A percentile compares a stretch with the other conserved stretches of the same genome.
These are phyloP conservation scores for Dynastes hyllus DNA, from an alignment of 2,888 invertebrate genomes.

Conservation along the genomic window DNA sequence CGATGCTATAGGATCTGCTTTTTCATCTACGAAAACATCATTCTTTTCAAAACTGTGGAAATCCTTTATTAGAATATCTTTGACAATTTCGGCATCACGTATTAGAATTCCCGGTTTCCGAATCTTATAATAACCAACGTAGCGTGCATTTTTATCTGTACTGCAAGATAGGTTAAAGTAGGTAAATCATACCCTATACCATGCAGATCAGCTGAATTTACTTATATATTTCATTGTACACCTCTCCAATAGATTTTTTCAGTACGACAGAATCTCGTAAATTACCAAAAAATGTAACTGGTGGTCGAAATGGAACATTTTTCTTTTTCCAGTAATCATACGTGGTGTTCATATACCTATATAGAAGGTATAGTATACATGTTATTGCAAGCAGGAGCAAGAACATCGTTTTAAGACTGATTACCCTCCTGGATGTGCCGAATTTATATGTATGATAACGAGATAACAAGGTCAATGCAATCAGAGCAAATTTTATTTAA, in stretches of 20 bases:
- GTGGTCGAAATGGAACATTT: constrained; percentile 59
- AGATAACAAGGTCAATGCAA: constrained; percentile 9
- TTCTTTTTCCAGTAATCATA: constrained; percentile 58
- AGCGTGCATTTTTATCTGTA: constrained; percentile 61
- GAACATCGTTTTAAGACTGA: constrained; percentile 7
- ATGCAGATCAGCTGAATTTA: constrained; percentile 55
- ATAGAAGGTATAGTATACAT: constrained; percentile 22
- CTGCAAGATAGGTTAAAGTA: constrained; percentile 56
- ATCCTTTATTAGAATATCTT: constrained; percentile 63
- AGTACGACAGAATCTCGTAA: constrained; percentile 59
- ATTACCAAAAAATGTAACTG: constrained; percentile 61
- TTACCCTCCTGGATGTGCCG: neutral
- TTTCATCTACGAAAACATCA: constrained; percentile 65
- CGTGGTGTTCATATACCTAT: constrained; percentile 27
- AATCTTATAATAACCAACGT: constrained; percentile 65
- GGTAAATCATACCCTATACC: neutral
- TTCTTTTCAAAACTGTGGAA: constrained; percentile 67
- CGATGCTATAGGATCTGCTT: constrained; percentile 70
- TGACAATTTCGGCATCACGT: constrained; percentile 65
- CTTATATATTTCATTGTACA: constrained; percentile 63
- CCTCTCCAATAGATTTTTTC: constrained; percentile 59
- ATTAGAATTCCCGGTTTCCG: constrained; percentile 63
- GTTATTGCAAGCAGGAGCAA: neutral
- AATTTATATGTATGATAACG: neutral
- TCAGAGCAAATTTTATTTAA: neutral